Evolutionary conservation across 1,140 invertebrate species (phyloP).

Genomic region (Coptotermes formosanus): DNA sequence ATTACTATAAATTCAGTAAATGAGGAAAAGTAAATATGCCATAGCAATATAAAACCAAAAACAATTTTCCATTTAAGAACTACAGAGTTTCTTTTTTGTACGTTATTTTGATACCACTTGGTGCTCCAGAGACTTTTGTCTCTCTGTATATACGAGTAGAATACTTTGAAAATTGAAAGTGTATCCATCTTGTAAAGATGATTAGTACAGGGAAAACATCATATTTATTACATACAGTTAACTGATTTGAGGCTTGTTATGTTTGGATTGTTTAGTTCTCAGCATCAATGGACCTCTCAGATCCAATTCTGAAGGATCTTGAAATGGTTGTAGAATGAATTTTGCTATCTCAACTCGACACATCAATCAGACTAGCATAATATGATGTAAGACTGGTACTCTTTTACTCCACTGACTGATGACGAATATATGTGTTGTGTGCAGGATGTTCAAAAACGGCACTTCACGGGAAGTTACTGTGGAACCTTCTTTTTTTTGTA

Average conservation of each 20-base stretch:
- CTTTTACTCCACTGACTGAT: neutral
- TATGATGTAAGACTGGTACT: neutral
- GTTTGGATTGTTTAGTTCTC: constrained; percentile 9
- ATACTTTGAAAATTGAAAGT: neutral
- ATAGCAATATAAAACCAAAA: neutral
- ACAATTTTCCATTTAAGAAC: constrained; percentile 3
- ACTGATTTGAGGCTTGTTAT: neutral
- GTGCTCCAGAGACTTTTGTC: neutral
- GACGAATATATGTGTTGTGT: constrained; percentile 14
- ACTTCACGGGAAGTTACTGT: constrained; percentile 1
- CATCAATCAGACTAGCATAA: constrained; percentile 7
- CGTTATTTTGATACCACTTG: constrained; percentile 1
- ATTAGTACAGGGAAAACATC: neutral
- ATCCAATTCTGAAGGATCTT: neutral
- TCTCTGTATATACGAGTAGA: neutral
- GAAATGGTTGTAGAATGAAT: neutral
- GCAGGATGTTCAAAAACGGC: neutral
- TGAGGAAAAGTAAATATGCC: neutral
- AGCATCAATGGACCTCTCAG: neutral
- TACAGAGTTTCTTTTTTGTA: constrained; percentile 6
- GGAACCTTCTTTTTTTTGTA: constrained; percentile 12
- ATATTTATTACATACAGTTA: neutral
- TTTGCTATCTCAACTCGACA: constrained; percentile 19
- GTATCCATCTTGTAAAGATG: neutral
- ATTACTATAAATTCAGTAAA: neutral